phyloP scores from a whole-genome alignment of 2,113 vertebrate genomes.

The Etheostoma spectabile region DNA sequence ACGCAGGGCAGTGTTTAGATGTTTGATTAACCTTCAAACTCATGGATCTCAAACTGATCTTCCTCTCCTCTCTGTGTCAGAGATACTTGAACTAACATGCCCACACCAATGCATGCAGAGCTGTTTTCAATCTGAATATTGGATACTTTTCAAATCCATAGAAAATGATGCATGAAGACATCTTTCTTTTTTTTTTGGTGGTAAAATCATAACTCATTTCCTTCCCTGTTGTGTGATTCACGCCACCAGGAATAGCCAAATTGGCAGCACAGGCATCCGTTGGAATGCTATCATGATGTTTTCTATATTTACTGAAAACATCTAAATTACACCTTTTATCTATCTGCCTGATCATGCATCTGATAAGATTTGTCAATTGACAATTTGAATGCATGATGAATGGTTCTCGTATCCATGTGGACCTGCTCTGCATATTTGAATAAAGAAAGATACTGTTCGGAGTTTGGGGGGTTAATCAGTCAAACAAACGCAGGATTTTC shows the following conservation, averaged over 20 bases:
- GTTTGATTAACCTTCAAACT: neutral
- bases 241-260: neutral
- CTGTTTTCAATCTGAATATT: neutral
- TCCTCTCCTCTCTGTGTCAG: neutral
- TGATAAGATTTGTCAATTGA: neutral
- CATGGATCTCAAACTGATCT: neutral
- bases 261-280: neutral
- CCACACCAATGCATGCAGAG: accelerated
- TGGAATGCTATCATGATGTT: neutral
- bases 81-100: neutral
- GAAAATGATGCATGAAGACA: neutral
- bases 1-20: neutral
- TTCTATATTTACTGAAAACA: neutral
- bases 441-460: neutral
- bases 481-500: no score
- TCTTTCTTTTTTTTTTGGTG: no score
- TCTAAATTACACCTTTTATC: neutral
- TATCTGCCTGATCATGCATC: neutral
- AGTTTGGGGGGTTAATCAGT: no score
- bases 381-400: neutral
- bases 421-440: neutral
- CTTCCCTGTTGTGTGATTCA: neutral
- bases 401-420: neutral
- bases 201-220: neutral
- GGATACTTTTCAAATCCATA: neutral